Conservation (phyloP, 2,113 vertebrate genomes). For the Sebastes schlegelii region DNA sequence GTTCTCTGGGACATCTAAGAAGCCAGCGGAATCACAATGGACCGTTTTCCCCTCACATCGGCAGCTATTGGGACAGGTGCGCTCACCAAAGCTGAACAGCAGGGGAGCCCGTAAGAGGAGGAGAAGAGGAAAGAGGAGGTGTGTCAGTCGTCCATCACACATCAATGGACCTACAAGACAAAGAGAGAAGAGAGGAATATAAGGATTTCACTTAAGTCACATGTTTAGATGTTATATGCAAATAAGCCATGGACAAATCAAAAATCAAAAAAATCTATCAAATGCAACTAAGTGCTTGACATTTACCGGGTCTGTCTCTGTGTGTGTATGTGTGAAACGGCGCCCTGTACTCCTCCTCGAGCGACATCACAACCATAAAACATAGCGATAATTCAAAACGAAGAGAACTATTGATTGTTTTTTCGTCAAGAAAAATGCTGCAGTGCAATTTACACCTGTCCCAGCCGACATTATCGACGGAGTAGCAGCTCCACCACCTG, state of each 20-base stretch:
- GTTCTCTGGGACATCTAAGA: slow-evolving; percentile 95
- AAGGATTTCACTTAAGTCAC: neutral
- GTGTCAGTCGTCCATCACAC: slow-evolving; percentile 80
- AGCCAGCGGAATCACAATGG: slow-evolving; percentile 95
- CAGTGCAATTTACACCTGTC: no score
- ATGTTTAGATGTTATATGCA: slow-evolving; percentile 4
- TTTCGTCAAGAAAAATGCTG: no score
- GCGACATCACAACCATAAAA: no score
- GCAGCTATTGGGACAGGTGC: slow-evolving; percentile 94
- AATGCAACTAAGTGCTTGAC: no score
- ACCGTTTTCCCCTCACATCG: slow-evolving; percentile 98
- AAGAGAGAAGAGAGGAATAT: slow-evolving; percentile 5
- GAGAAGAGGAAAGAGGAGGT: slow-evolving; percentile 85
- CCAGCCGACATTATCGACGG: no score
- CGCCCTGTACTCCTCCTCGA: no score
- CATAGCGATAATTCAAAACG: no score
- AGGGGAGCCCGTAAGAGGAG: slow-evolving; percentile 87
- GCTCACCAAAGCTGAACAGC: slow-evolving; percentile 88
- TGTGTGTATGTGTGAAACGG: no score
- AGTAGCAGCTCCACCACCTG: no score
- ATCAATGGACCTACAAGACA: slow-evolving; percentile 74
- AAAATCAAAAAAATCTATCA: neutral
- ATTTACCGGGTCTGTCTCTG: no score
- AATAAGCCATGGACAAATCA: neutral
- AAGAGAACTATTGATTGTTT: no score